Percentiles rank a stretch among this genome's conserved stretches.
These are phyloP conservation scores for Hydractinia symbiolongicarpus DNA, from an alignment of 30 jellyfish, hydroid and myxozoan species.

Conservation along the genomic window DNA sequence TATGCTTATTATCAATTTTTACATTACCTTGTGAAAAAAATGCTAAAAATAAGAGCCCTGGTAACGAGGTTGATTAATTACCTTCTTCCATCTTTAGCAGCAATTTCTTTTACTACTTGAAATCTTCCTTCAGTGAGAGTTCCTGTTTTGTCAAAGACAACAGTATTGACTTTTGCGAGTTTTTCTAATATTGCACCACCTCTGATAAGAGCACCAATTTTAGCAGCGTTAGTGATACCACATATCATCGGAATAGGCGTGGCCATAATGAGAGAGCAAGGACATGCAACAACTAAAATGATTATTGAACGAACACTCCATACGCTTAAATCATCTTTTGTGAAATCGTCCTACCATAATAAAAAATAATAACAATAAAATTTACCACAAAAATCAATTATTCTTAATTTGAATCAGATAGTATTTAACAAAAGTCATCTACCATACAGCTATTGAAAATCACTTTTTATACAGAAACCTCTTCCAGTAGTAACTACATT, in stretches of 20 bases:
- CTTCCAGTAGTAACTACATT: no score
- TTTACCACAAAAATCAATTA: neutral
- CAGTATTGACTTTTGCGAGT: slow-evolving; percentile 46
- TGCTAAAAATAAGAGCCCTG: no score
- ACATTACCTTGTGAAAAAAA: no score
- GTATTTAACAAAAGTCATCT: no score
- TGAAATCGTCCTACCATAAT: neutral
- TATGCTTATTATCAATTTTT: no score
- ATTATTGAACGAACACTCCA: slow-evolving; percentile 86
- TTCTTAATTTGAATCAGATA: no score
- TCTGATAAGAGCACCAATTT: slow-evolving; percentile 61
- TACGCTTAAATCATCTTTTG: neutral
- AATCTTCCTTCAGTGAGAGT: slow-evolving; percentile 93
- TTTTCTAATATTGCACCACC: slow-evolving; percentile 67
- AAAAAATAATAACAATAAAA: neutral
- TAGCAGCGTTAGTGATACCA: slow-evolving; percentile 84
- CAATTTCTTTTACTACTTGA: slow-evolving; percentile 44
- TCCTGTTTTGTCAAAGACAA: slow-evolving; percentile 91
- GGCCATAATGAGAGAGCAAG: slow-evolving; percentile 88
- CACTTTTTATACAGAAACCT: no score
- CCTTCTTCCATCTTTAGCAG: no score
- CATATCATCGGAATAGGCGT: slow-evolving; percentile 75
- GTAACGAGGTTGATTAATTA: no score
- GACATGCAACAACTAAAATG: slow-evolving; percentile 78
- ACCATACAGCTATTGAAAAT: no score